Base-by-base conservation (phyloP, 64 coral and sea anemone genomes). In the Porites australiensis region DNA sequence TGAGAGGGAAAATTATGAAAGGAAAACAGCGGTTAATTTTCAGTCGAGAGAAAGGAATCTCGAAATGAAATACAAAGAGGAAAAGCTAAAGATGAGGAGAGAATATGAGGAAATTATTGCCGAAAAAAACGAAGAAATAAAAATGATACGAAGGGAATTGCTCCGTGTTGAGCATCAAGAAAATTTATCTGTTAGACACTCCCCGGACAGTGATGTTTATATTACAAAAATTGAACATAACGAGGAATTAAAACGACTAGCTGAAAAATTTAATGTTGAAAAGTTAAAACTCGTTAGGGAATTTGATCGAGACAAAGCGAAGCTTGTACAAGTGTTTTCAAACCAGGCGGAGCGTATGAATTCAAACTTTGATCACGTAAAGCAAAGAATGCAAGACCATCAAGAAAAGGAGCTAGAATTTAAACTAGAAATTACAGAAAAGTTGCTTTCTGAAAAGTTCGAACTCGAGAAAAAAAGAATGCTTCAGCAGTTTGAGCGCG, bases 291-390 rank as follows among this genome's bases (percentile, higher is more conserved):
- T 83, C 67, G 90, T 85, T 58, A 82, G 90, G 50, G 74, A 92
- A 85, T 90, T 63, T 49, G 86, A 88, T 60, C 86, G 83, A 52
- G 90, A 93, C 69, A 96, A 92, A 76, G 94, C 94, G 11, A 70
- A 92, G 11, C 74, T 96, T 58, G 85, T 96, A 10, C 79, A 92
- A 43, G 68, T 74, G 51, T 68, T 96, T 55, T 46, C 54, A 2
- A 67, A 58, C 58, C 63, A 96, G 64, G 65, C 65, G 3, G 62
- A 93, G 12, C 68, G 58, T 48, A 77, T 88, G 50, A 82, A 71
- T 5, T 58, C 15, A 45, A 57, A 60, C 45, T 91, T 88, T 70
- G 90, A 93, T 52, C 19, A 76, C 0, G 47, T 83, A 51, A 93
- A 89, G 82, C 72, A 54, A 10, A 62, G 82, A 89, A 83, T 86